Base-by-base conservation (phyloP, 2,797 vertebrate genomes). In the Microchirus variegatus region DNA sequence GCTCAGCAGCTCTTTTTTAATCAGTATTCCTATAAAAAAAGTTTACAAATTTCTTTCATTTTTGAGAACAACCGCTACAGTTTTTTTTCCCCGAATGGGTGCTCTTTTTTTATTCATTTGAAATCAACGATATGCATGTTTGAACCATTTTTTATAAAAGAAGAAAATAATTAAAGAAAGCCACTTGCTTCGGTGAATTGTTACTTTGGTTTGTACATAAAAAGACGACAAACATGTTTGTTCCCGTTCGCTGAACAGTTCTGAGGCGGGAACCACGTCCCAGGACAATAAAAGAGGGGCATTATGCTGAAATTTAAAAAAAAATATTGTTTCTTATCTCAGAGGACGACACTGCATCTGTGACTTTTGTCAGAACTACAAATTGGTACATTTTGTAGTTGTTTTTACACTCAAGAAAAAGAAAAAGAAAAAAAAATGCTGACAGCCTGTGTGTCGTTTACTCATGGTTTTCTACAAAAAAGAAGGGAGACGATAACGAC, bases 321-420 rank as follows among this genome's bases (percentile, higher is more conserved):
- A 22, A 22, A 22, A 22, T 5, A 22, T 82, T 77, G 59, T 72
- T 82, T 89, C 82, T 82, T 85, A 88, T 72, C 63, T 22, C 31
- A 31, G 31, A 31, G 72, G 55, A 71, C 60, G 18, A 78, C 67
- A 52, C 63, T 49, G 58, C 16, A 58, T 81, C 81, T 78, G 84
- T 76, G 16, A 58, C 71, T 83, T 87, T 31, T 70, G 69, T 71
- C 84, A 82, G 80, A 86, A 67, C 51, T 69, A 78, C 85, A 78
- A 87, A 77, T 90, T 88, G 77, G 81, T 90, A 91, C 87, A 88
- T 88, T 91, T 92, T 93, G 63, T 92, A 93, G 82, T 86, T 82
- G 78, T 91, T 92, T 93, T 91, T 93, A 92, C 87, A 81, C 83
- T 88, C 79, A 81, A 84, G 85, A 61, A 70, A 75, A 80, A 77